Percentiles rank a stretch among this genome's conserved stretches.
Evolutionary conservation across 1,140 invertebrate species (phyloP).

Genomic region (Bombus consobrinus): DNA sequence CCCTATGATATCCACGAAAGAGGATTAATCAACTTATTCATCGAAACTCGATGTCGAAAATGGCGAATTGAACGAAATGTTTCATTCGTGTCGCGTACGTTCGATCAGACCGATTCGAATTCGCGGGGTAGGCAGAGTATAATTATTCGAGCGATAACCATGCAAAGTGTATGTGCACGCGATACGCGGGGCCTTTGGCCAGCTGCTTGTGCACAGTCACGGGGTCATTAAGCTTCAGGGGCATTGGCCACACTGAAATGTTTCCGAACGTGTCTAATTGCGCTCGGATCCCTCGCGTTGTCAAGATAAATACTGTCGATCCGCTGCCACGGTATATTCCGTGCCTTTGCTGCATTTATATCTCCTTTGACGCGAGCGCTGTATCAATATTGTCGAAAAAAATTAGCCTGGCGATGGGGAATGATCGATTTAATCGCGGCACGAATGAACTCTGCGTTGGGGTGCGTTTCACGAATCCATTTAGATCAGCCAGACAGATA

Average conservation of each 20-base stretch:
- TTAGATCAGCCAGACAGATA: neutral
- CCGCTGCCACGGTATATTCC: neutral
- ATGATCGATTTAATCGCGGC: neutral
- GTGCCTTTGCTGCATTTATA: neutral
- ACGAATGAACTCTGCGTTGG: neutral
- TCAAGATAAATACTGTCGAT: conserved; percentile 12
- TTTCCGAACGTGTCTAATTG: conserved; percentile 54
- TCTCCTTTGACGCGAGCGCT: neutral
- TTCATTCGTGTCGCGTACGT: conserved; percentile 6
- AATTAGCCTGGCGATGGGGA: neutral
- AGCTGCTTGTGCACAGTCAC: conserved; percentile 67
- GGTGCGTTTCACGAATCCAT: neutral
- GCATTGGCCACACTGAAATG: conserved; percentile 59
- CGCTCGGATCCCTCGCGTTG: conserved; percentile 2
- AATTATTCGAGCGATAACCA: conserved; percentile 57
- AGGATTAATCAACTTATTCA: too few species aligned
- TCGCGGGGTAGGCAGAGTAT: conserved; percentile 16
- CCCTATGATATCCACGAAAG: too few species aligned
- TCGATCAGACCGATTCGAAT: conserved; percentile 38
- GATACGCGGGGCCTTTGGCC: conserved; percentile 64
- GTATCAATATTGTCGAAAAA: conserved; percentile 2
- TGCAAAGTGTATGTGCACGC: conserved; percentile 62
- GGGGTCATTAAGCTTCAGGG: conserved; percentile 75
- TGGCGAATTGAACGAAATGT: neutral
- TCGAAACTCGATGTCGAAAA: too few species aligned